Conservation (phyloP, 2,797 vertebrate genomes). For the Hypotaenidia philippensis region DNA sequence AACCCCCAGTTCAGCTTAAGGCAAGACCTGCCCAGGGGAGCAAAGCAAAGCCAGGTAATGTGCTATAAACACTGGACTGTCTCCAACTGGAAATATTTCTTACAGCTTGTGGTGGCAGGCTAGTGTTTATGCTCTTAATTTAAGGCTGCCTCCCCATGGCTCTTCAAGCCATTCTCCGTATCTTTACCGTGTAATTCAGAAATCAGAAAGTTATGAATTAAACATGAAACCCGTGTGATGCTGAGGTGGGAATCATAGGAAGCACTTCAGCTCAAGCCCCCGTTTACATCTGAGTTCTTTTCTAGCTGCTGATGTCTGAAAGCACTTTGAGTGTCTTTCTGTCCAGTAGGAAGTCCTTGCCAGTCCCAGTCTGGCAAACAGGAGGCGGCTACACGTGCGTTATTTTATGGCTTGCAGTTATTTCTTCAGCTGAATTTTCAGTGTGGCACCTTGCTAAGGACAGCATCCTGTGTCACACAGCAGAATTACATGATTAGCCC, state of each 20-base stretch:
- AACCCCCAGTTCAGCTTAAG: not conserved
- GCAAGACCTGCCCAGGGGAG: not conserved
- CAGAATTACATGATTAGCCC: not conserved
- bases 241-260: not conserved
- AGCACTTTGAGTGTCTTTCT: not conserved
- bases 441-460: not conserved
- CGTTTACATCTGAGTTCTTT: not conserved
- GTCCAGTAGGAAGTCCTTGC: slow-evolving; percentile 36
- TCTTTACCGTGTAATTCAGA: not conserved
- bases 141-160: not conserved
- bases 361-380: slow-evolving; percentile 15
- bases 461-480: not conserved
- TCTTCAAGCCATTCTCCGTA: not conserved
- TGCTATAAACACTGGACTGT: not conserved
- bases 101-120: not conserved
- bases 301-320: slow-evolving; percentile 15
- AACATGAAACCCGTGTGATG: not conserved
- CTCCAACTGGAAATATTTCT: not conserved
- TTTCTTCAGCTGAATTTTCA: slow-evolving; percentile 7
- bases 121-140: not conserved
- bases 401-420: slow-evolving; percentile 19
- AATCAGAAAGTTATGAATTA: slow-evolving; percentile 3
- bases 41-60: not conserved
- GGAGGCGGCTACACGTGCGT: not conserved
- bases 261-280: slow-evolving; percentile 21